Evolutionary conservation across 2,797 vertebrate genomes (phyloP).

Genomic region (Chloroceryle amazona): DNA sequence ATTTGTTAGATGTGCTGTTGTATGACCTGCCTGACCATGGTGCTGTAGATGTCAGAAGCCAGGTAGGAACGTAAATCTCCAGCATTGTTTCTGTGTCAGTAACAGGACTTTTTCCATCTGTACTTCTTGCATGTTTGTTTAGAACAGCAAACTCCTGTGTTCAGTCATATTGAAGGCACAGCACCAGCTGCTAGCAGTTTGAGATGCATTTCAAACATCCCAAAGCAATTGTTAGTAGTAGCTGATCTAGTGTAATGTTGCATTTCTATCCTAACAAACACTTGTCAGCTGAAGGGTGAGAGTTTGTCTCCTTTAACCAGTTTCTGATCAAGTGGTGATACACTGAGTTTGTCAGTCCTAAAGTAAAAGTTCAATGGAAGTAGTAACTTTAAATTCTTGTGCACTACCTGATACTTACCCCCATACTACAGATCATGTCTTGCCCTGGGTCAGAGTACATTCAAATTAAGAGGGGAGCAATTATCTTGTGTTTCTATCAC

Average conservation of each 20-base stretch:
- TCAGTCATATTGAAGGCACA: not conserved
- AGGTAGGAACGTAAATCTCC: not conserved
- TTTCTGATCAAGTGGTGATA: not conserved
- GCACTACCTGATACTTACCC: not conserved
- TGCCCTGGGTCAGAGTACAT: not conserved
- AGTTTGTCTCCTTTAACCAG: not conserved
- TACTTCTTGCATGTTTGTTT: not conserved
- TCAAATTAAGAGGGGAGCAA: not conserved
- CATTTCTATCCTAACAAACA: not conserved
- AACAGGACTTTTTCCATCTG: not conserved
- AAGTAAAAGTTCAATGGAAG: not conserved
- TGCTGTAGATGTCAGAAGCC: not conserved
- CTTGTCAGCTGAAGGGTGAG: not conserved
- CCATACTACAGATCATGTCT: not conserved
- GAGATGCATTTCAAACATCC: not conserved
- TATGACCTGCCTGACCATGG: not conserved
- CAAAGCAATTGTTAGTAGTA: not conserved
- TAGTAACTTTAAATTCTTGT: not conserved
- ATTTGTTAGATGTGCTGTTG: not conserved
- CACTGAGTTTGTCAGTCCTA: not conserved
- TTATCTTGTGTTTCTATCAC: not conserved
- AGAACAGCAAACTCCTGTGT: not conserved
- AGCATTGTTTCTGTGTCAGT: not conserved
- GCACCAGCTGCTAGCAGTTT: not conserved
- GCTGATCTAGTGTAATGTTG: not conserved